A percentile compares a stretch with the other conserved stretches of the same genome.
Conservation (phyloP, 2,888 invertebrate species). For the Synanthedon andrenaeformis region DNA sequence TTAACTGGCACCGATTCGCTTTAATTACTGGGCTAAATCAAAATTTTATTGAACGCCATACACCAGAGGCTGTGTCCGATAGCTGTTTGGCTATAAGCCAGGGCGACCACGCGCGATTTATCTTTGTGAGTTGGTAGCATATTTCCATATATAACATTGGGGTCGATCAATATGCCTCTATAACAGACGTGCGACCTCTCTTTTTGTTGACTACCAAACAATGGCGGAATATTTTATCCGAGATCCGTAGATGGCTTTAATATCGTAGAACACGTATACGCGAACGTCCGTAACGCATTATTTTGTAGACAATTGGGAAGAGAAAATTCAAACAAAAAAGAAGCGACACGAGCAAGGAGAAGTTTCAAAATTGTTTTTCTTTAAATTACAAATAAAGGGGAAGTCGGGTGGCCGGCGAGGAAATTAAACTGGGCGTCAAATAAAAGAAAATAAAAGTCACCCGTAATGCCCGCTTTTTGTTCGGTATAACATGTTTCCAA, state of each 20-base stretch:
- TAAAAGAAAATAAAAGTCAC: conserved; percentile 26
- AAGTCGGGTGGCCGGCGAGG: conserved; percentile 18
- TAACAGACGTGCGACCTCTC: conserved; percentile 6
- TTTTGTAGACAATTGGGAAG: conserved; percentile 8
- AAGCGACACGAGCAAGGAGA: conserved; percentile 16
- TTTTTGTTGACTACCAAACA: neutral
- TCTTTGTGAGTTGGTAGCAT: conserved; percentile 20
- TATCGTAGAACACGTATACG: neutral
- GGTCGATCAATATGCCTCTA: conserved; percentile 23
- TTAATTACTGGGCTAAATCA: neutral
- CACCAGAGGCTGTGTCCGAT: neutral
- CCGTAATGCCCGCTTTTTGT: conserved; percentile 12
- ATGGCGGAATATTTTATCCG: conserved; percentile 17
- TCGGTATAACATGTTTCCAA: conserved; percentile 3
- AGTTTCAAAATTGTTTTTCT: conserved; percentile 42
- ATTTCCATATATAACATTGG: conserved; percentile 24
- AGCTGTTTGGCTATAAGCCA: conserved; percentile 37
- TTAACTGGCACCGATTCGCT: conserved; percentile 1
- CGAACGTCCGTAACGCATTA: neutral
- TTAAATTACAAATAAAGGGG: conserved; percentile 37
- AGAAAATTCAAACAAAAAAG: conserved; percentile 30
- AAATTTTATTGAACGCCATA: neutral
- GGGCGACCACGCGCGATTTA: conserved; percentile 41
- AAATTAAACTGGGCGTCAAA: conserved; percentile 37
- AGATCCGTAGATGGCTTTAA: conserved; percentile 2